phyloP scores from a whole-genome alignment of 1,140 invertebrate genomes.

The Asobara japonica region DNA sequence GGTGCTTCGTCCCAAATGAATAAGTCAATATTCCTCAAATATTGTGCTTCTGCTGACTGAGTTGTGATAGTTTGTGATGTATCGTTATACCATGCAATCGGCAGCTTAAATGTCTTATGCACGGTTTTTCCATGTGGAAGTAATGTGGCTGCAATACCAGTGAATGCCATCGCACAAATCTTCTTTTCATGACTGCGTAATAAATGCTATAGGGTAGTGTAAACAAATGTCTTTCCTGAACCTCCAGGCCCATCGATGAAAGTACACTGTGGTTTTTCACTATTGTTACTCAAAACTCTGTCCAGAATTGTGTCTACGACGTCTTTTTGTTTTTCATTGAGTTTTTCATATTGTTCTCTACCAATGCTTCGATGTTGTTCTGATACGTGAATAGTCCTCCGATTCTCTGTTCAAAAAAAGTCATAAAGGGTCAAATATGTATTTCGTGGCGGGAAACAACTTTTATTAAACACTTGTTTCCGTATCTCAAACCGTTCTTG shows the following conservation, averaged over 20 bases:
- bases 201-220: conserved; percentile 15
- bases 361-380: conserved; percentile 2
- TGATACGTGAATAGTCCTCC: too few species aligned
- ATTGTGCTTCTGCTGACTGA: conserved; percentile 39
- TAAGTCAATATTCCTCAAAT: conserved; percentile 35
- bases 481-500: too few species aligned
- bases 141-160: conserved; percentile 15
- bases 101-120: conserved; percentile 30
- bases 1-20: too few species aligned
- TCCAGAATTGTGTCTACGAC: conserved; percentile 3
- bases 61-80: conserved; percentile 46
- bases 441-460: too few species aligned
- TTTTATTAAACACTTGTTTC: too few species aligned
- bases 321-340: conserved; percentile 20
- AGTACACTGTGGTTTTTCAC: background rate
- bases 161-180: conserved; percentile 9
- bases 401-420: too few species aligned
- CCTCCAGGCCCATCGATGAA: too few species aligned
- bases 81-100: conserved; percentile 36
- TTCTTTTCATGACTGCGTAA: background rate
- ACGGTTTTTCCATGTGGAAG: conserved; percentile 11
- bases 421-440: too few species aligned
- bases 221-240: conserved; percentile 14
- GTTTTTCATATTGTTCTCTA: conserved; percentile 13
- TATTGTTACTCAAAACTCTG: background rate